Base-by-base conservation (phyloP, 2,797 vertebrate species). In the Coendou prehensilis region DNA sequence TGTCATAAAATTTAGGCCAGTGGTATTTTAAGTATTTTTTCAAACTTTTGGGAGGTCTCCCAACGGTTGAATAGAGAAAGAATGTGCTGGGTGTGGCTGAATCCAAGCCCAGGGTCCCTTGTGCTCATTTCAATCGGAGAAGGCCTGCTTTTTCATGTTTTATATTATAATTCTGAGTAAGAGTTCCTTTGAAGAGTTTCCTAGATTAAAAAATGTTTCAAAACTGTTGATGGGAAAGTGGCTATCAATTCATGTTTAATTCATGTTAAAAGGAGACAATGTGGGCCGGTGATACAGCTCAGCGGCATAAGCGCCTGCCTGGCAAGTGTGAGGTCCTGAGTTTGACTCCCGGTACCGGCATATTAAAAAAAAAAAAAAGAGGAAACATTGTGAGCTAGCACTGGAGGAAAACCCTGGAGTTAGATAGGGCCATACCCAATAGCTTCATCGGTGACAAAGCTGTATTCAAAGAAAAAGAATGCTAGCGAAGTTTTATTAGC, bases 1-100 rank as follows among this genome's bases (percentile, higher is more conserved):
- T 76, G 93, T 41, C 59, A 79, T 81, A n/a, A 61, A 37, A 30
- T 94, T 95, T 91, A 83, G 17, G 45, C 80, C 30, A 80, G 26
- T 86, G 7, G 18, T 76, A 69, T 92, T 82, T 13, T 56, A 18
- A 87, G 28, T 95, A 30, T 95, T 78, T 96, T 95, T 94, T 92
- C 13, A 95, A 82, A 95, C 56, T 81, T 95, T 59, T 50, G 61
- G 89, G n/a, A 18, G 8, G 22, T 76, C 63, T 92, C 30, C 47
- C 23, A 56, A 91, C 76, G 33, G 9, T 20, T 87, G 18, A 73
- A 64, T 84, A n/a, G 47, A 63, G 63, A 71, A 83, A 54, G 33
- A 96, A 50, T 91, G 63, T 81, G 37, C 22, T 87, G 89, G 81
- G 64, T 82, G 73, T 96, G 89, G 56, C 71, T 88, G n/a, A 80